Conservation (phyloP, 2,797 vertebrate species). For the Anableps anableps region DNA sequence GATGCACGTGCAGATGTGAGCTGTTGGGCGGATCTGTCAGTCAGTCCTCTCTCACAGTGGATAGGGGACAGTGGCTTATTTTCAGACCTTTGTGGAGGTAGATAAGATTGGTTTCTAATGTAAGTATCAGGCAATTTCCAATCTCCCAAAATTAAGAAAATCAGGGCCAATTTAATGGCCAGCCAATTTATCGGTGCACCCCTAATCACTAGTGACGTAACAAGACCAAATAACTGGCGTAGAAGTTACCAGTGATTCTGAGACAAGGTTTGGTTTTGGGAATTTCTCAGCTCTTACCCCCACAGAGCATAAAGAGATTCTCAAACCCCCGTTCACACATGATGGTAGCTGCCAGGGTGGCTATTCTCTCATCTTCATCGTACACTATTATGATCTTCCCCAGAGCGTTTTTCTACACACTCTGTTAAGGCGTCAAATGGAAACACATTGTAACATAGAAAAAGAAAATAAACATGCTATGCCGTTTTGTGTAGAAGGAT, state of each 20-base stretch:
- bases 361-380: slow-evolving; percentile 92
- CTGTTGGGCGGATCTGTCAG: too few species aligned
- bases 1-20: too few species aligned
- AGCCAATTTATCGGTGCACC: too few species aligned
- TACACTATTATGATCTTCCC: slow-evolving; percentile 94
- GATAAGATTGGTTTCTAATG: too few species aligned
- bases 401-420: slow-evolving; percentile 86
- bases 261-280: not conserved
- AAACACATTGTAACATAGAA: not conserved
- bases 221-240: too few species aligned
- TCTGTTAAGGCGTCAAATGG: slow-evolving; percentile 64
- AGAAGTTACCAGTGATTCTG: not conserved
- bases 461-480: not conserved
- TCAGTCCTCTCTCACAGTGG: too few species aligned
- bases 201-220: too few species aligned
- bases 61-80: too few species aligned
- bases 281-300: slow-evolving; percentile 79
- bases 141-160: too few species aligned
- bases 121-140: too few species aligned
- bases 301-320: slow-evolving; percentile 95
- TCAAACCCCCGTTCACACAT: slow-evolving; percentile 97
- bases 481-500: slow-evolving; percentile 83
- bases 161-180: too few species aligned
- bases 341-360: slow-evolving; percentile 89
- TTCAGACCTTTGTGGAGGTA: too few species aligned